These are phyloP conservation scores for Opisthograptis luteolata DNA, from an alignment of 2,888 invertebrate species.

Conservation along the genomic window DNA sequence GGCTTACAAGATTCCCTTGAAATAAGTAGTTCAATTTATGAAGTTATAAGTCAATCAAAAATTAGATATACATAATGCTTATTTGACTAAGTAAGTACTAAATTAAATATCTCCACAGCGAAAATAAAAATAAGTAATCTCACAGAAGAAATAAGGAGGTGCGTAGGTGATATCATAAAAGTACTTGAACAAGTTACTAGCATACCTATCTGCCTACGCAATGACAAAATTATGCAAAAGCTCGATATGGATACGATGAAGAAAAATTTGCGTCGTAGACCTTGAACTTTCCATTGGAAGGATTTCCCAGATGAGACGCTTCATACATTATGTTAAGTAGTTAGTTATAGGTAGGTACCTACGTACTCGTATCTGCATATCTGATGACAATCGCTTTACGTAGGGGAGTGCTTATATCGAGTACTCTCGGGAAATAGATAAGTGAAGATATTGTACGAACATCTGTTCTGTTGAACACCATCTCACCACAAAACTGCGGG, in stretches of 20 bases:
- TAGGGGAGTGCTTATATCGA: neutral
- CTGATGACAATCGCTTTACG: neutral
- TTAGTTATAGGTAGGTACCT: neutral
- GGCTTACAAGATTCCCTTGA: too few relatives aligned
- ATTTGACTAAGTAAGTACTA: too few relatives aligned
- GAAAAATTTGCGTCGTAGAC: conserved; percentile 21
- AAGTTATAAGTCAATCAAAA: too few relatives aligned
- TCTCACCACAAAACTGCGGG: too few relatives aligned
- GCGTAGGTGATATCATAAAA: conserved; percentile 2
- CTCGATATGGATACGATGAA: conserved; percentile 26
- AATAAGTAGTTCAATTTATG: too few relatives aligned
- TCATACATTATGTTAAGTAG: conserved; percentile 1
- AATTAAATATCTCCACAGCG: too few relatives aligned
- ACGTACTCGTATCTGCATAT: neutral
- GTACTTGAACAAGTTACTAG: conserved; percentile 2
- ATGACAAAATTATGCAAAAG: conserved; percentile 25
- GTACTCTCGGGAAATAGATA: neutral
- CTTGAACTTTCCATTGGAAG: conserved; percentile 28
- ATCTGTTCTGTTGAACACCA: too few relatives aligned
- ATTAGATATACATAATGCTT: too few relatives aligned
- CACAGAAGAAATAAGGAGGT: neutral
- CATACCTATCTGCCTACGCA: conserved; percentile 15
- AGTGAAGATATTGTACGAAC: neutral
- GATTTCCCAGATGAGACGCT: conserved; percentile 18
- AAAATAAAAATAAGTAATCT: too few relatives aligned